Base-by-base conservation (phyloP, 1,140 invertebrate species). In the Hylaeus anthracinus region DNA sequence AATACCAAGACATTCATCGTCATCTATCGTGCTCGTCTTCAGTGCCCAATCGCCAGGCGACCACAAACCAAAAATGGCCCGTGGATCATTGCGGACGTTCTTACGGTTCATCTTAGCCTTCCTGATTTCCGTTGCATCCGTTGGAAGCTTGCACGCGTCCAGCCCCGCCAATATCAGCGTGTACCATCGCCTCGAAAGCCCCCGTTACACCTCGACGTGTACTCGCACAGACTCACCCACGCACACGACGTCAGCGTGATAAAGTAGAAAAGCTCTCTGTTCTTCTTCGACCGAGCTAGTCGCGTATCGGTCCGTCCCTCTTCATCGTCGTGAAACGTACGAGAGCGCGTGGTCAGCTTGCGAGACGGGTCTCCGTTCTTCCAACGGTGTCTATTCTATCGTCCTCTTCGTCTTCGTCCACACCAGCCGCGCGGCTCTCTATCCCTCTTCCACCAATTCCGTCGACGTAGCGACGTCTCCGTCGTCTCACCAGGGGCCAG, bases 321-420 rank as follows among this genome's bases (percentile, higher is more conserved):
- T 86, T 77, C 67, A 67, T 48, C 82, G 76, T 81, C 71, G 61
- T 64, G 70, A 66, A 81, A 72, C 76, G 67, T 84, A 82, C 81
- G 80, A 82, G 80, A 82, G 81, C 82, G 80, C 72, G 79, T 87
- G 77, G 82, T 85, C 86, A 87, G 83, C 86, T 79, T 79, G 79
- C 86, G 77, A 76, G 79, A 14, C 51, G 58, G 51, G 66, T 83
- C 77, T 79, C 67, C 82, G 72, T 73, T 41, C 2, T 39, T 53
- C 77, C 51, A 45, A 74, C 58, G 51, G 72, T 65, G 61, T 73
- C 61, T 73, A 56, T 74, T 74, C 74, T 78, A 72, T 79, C 84
- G 64, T 69, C 72, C 84, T 86, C 81, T 72, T 67, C 65, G 70
- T 73, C 83, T 71, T 67, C 45, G 26, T 78, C 66, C 70, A 58